Evolutionary conservation across 2,797 vertebrate species (phyloP).

Genomic region (Cyclura pinguis): DNA sequence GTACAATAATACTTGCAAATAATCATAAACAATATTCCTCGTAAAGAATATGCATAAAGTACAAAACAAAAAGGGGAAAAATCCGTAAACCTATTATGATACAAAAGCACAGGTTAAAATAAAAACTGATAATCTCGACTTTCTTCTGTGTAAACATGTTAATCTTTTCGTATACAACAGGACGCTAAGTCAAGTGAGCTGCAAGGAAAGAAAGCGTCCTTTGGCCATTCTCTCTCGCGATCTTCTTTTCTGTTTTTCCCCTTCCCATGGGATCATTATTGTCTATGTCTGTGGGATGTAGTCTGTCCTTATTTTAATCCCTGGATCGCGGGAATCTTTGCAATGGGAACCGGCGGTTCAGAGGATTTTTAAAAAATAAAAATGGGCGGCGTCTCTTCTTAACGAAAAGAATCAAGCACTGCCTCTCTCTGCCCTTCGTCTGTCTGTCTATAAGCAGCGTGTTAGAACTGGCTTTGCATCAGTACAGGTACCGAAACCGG

Average conservation of each 20-base stretch:
- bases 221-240: slow-evolving; percentile 70
- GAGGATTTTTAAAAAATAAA: slow-evolving; percentile 47
- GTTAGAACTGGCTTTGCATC: slow-evolving; percentile 62
- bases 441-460: slow-evolving; percentile 40
- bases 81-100: slow-evolving; percentile 82
- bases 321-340: slow-evolving; percentile 77
- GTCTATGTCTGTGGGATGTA: background rate
- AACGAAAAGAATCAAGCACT: slow-evolving; percentile 25
- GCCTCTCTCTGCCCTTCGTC: slow-evolving; percentile 40
- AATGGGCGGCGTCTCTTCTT: background rate
- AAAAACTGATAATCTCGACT: slow-evolving; percentile 77
- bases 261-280: background rate
- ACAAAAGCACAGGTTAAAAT: slow-evolving; percentile 93
- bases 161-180: slow-evolving; percentile 71
- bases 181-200: slow-evolving; percentile 74
- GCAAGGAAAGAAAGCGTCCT: slow-evolving; percentile 75
- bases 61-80: slow-evolving; percentile 79
- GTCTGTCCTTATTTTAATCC: slow-evolving; percentile 65
- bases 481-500: slow-evolving; percentile 45
- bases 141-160: slow-evolving; percentile 83
- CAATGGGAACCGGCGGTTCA: slow-evolving; percentile 63
- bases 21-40: slow-evolving; percentile 91
- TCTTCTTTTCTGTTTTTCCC: slow-evolving; percentile 34
- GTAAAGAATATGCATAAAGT: slow-evolving; percentile 91
- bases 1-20: slow-evolving; percentile 91